Conservation (phyloP, 2,113 vertebrate species). For the Chrysochloris asiatica region DNA sequence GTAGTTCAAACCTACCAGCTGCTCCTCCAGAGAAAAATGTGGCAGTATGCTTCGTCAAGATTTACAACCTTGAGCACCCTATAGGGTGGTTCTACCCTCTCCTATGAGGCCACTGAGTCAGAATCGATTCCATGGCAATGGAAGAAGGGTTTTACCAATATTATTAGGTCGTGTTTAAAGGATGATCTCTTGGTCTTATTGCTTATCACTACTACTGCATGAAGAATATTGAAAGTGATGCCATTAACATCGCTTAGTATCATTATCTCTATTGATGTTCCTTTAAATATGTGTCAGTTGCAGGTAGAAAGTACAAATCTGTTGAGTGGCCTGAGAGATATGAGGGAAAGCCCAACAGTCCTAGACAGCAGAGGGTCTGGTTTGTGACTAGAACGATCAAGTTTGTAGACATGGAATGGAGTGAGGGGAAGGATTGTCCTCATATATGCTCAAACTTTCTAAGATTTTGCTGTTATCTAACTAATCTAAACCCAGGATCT, state of each 20-base stretch:
- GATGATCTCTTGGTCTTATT: background rate
- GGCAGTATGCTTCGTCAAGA: too few relatives aligned
- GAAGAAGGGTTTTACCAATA: background rate
- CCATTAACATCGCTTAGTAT: background rate
- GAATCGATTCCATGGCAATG: too few relatives aligned
- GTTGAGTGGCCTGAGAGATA: background rate
- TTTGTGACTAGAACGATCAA: too few relatives aligned
- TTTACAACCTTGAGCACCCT: too few relatives aligned
- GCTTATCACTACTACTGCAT: background rate
- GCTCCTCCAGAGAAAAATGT: too few relatives aligned
- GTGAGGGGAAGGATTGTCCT: background rate
- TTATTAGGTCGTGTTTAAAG: background rate
- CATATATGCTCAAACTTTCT: background rate
- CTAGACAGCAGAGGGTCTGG: background rate
- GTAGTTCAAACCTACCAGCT: too few relatives aligned
- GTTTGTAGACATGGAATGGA: background rate
- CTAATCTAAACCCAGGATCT: background rate
- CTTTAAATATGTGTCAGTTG: background rate
- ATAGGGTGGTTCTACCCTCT: too few relatives aligned
- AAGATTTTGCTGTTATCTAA: background rate
- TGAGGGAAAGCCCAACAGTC: background rate
- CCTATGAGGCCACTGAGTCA: too few relatives aligned
- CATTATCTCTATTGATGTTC: background rate
- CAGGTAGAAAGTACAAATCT: background rate
- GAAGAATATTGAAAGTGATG: slow-evolving; percentile 37